Percentiles rank a stretch among this genome's conserved stretches.
phyloP scores from a whole-genome alignment of 2,113 vertebrate genomes.

The Mormoops blainvillei region DNA sequence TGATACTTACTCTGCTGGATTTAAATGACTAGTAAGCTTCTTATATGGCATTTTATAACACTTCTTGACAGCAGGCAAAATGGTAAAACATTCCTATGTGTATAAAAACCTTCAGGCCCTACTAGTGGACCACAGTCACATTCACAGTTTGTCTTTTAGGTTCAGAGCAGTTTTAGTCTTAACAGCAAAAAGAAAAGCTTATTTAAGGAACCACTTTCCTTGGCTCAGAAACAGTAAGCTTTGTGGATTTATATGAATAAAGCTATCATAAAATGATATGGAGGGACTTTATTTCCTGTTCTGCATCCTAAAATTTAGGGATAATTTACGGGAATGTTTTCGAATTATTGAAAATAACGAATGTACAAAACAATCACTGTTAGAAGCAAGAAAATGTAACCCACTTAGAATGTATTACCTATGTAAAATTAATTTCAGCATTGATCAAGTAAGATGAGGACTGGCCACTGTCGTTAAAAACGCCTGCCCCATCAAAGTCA shows the following conservation, averaged over 20 bases:
- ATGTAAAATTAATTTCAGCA: neutral
- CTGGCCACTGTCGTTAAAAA: neutral
- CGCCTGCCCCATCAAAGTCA: neutral
- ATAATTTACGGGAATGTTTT: slow-evolving; percentile 27
- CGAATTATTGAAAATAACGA: slow-evolving; percentile 22
- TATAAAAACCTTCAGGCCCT: neutral
- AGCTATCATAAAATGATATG: neutral
- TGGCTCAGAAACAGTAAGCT: neutral
- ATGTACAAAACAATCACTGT: neutral
- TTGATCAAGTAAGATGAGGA: neutral
- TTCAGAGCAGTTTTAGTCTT: neutral
- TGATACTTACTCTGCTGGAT: neutral
- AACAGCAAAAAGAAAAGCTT: slow-evolving; percentile 1
- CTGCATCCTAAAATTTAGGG: neutral
- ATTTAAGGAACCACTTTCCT: neutral
- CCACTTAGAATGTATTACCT: neutral
- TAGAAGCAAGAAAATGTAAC: neutral
- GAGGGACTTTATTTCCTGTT: neutral
- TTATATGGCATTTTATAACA: neutral
- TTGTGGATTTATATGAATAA: neutral
- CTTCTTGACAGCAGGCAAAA: neutral
- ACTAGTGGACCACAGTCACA: neutral
- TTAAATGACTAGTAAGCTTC: neutral
- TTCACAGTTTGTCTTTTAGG: neutral
- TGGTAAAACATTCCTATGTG: neutral